These are phyloP conservation scores for Urocitellus parryii DNA, from an alignment of 2,113 vertebrate genomes.

Conservation along the genomic window DNA sequence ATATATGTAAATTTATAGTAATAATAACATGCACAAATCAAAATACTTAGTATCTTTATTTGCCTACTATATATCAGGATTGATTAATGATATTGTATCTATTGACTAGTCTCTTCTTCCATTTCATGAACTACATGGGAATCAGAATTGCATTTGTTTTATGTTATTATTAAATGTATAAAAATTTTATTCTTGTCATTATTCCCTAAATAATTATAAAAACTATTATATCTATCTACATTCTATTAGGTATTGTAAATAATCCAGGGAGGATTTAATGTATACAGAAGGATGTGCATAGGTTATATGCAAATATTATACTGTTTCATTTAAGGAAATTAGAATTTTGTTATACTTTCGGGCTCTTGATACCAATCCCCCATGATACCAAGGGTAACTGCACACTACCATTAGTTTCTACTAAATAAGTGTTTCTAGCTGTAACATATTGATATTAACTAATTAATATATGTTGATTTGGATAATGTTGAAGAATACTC, in stretches of 20 bases:
- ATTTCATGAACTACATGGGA: background rate
- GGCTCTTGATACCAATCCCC: background rate
- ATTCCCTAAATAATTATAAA: background rate
- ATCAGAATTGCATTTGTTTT: background rate
- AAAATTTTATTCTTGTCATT: background rate
- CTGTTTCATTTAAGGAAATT: background rate
- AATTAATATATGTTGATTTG: background rate
- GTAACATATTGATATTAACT: background rate
- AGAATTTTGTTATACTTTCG: background rate
- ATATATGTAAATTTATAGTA: background rate
- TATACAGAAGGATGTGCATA: background rate
- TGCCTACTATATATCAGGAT: background rate
- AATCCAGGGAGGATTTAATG: background rate
- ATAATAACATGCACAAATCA: background rate
- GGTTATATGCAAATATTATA: background rate
- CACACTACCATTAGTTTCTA: background rate
- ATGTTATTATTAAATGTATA: background rate
- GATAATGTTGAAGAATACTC: background rate
- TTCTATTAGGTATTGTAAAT: background rate
- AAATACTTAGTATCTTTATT: background rate
- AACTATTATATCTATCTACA: too few species aligned
- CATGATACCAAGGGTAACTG: background rate
- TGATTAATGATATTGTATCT: background rate
- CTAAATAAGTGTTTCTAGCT: background rate
- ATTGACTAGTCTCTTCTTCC: background rate